Conservation (phyloP, 2,797 vertebrate genomes). For the Presbytis comata region DNA sequence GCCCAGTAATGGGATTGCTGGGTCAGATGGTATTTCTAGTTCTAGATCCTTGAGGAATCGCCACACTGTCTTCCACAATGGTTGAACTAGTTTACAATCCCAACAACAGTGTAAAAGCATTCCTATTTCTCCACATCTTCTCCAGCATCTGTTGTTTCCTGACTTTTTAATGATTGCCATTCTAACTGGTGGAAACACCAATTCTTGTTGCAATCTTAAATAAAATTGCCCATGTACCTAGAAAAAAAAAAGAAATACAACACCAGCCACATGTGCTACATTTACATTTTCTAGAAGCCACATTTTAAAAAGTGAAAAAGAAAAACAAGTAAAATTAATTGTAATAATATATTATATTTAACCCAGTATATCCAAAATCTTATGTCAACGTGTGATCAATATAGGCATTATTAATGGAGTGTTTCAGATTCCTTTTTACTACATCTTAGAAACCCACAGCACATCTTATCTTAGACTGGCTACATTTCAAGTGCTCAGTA, state of each 20-base stretch:
- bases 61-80: no score
- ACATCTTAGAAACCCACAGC: background rate
- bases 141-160: no score
- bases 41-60: no score
- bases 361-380: background rate
- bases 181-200: background rate
- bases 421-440: background rate
- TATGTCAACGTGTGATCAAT: background rate
- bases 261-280: fast-evolving
- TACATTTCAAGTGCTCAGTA: background rate
- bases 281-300: constrained; percentile 40
- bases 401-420: background rate
- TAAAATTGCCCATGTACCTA: constrained; percentile 46
- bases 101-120: no score
- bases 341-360: background rate
- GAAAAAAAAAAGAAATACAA: background rate
- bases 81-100: no score
- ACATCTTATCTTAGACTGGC: background rate
- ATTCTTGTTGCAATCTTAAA: constrained; percentile 49
- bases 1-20: no score
- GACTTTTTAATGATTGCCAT: no score
- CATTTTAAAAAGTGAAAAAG: constrained; percentile 19
- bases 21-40: no score
- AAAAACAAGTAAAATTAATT: constrained; percentile 13
- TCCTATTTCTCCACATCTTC: no score